Evolutionary conservation across 2,113 vertebrate species (phyloP).

Genomic region (Sinocyclocheilus rhinocerous): DNA sequence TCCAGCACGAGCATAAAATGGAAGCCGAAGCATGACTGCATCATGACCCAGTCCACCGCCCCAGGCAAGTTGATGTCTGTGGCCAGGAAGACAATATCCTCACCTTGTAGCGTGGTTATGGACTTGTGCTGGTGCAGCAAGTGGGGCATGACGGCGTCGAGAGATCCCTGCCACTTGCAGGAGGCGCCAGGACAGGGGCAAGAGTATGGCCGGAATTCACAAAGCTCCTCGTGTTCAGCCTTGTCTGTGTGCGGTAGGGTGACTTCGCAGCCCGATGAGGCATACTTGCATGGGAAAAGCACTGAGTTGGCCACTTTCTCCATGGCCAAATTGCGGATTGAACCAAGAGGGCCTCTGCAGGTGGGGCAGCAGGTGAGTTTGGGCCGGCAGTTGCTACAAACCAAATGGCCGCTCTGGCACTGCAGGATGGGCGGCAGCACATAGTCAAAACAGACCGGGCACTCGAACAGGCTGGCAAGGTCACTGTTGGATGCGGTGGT

Average conservation of each 20-base stretch:
- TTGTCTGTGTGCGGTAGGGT: constrained; percentile 98
- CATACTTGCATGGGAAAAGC: constrained; percentile 98
- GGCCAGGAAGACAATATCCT: constrained; percentile 98
- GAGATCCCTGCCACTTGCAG: constrained; percentile 97
- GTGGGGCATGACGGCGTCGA: constrained; percentile 98
- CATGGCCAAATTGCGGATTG: constrained; percentile 99
- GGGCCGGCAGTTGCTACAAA: constrained; percentile 98
- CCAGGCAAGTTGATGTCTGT: constrained; percentile 99
- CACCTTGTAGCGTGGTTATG: constrained; percentile 98
- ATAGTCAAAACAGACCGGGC: constrained; percentile 99
- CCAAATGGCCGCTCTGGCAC: constrained; percentile 98
- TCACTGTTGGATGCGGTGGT: constrained; percentile 99
- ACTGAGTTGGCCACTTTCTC: constrained; percentile 99
- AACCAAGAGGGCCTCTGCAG: constrained; percentile 94
- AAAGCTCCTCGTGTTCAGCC: constrained; percentile 98
- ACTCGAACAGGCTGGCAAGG: constrained; percentile 98
- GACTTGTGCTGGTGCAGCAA: constrained; percentile 99
- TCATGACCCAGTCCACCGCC: constrained; percentile 99
- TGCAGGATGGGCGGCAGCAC: constrained; percentile 97
- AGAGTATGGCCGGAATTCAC: constrained; percentile 97
- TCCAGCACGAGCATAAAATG: constrained; percentile 99
- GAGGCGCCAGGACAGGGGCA: constrained; percentile 97
- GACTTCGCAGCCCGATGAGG: constrained; percentile 96
- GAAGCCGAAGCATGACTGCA: constrained; percentile 99
- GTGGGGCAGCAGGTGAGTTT: constrained; percentile 99